Conservation (phyloP, 1,140 invertebrate genomes). For the Hesperophylax magnus region DNA sequence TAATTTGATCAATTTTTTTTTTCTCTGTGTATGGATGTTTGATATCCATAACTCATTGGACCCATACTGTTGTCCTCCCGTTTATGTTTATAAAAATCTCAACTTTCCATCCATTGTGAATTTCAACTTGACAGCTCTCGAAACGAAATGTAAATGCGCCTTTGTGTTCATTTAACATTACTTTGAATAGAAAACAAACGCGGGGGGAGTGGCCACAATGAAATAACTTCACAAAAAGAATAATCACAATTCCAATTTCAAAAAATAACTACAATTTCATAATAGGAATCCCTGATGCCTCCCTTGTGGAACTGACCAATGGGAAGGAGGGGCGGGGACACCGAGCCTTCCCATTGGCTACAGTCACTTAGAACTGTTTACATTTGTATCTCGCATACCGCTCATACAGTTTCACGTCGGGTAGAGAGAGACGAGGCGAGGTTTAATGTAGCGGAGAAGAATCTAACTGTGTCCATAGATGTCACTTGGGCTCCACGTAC, state of each 20-base stretch:
- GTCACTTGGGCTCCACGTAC: slow-evolving; percentile 20
- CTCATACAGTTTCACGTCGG: slow-evolving; percentile 54
- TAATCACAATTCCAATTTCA: slow-evolving; percentile 40
- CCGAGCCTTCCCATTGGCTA: slow-evolving; percentile 46
- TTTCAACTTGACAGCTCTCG: background rate
- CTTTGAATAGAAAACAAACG: slow-evolving; percentile 49
- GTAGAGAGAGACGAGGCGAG: slow-evolving; percentile 41
- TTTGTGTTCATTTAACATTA: slow-evolving; percentile 29
- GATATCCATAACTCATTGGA: too few relatives aligned
- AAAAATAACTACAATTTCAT: slow-evolving; percentile 50
- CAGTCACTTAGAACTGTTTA: slow-evolving; percentile 48
- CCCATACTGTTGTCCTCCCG: too few relatives aligned
- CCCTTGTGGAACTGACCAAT: slow-evolving; percentile 46
- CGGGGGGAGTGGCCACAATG: slow-evolving; percentile 26
- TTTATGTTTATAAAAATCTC: too few relatives aligned
- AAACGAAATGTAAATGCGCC: slow-evolving; percentile 25
- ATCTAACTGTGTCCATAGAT: slow-evolving; percentile 37
- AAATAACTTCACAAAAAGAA: slow-evolving; percentile 40
- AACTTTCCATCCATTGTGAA: background rate
- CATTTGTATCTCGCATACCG: slow-evolving; percentile 49
- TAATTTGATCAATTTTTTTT: too few relatives aligned
- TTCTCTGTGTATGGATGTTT: too few relatives aligned
- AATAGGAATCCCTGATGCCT: slow-evolving; percentile 43
- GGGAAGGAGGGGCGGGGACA: slow-evolving; percentile 43
- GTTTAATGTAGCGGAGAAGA: slow-evolving; percentile 21